Evolutionary conservation across 92 coral and sea anemone species (phyloP).

Genomic region (Heliopora coerulea): DNA sequence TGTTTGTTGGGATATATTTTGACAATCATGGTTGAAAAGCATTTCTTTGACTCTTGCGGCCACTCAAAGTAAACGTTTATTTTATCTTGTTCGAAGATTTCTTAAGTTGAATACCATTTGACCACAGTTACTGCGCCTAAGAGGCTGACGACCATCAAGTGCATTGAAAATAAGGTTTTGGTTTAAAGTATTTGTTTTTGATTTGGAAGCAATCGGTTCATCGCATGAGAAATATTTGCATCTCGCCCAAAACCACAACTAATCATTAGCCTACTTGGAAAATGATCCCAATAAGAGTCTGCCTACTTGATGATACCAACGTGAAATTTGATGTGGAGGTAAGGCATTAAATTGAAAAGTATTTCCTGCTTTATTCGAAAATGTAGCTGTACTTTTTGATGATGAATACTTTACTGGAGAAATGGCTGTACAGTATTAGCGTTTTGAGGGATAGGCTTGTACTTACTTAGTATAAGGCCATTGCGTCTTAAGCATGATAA

Average conservation of each 20-base stretch:
- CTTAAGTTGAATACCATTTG: too few species aligned
- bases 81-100: too few species aligned
- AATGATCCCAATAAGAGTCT: conserved; percentile 75
- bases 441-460: background rate
- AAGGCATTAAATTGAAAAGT: conserved; percentile 15
- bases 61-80: too few species aligned
- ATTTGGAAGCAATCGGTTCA: background rate
- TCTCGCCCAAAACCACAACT: background rate
- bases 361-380: background rate
- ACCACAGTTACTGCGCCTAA: too few species aligned
- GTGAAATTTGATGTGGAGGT: conserved; percentile 99
- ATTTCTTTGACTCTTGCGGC: too few species aligned
- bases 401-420: background rate
- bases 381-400: background rate
- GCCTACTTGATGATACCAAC: conserved; percentile 95
- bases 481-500: too few species aligned
- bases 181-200: background rate
- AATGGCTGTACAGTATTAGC: background rate
- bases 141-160: too few species aligned
- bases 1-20: too few species aligned
- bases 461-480: background rate
- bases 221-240: background rate
- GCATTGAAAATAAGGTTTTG: background rate
- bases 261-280: background rate
- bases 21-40: too few species aligned